These are phyloP conservation scores for Tinamus major DNA, from an alignment of 2,797 vertebrate species.

Conservation along the genomic window DNA sequence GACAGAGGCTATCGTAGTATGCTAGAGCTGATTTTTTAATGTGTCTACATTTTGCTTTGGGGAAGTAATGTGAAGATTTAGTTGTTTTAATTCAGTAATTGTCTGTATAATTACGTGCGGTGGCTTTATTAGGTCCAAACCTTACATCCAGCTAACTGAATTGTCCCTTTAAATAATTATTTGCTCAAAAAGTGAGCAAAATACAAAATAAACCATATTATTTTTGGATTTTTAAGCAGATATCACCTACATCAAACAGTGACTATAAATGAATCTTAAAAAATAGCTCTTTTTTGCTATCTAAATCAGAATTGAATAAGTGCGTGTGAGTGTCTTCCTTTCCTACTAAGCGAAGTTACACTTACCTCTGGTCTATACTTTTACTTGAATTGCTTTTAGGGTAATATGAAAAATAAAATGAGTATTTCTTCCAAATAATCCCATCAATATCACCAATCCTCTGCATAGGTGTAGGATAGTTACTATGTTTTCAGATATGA, in stretches of 20 bases:
- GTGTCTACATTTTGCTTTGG: slow-evolving; percentile 23
- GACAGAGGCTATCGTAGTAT: slow-evolving; percentile 21
- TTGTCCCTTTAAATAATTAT: neutral
- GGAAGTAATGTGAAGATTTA: neutral
- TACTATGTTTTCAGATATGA: neutral
- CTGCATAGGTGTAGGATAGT: rapidly evolving
- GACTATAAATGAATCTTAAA: neutral
- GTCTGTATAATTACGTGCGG: neutral
- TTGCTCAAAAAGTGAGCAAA: neutral
- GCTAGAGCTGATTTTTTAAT: neutral
- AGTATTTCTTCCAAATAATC: neutral
- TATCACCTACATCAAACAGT: neutral
- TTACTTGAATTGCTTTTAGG: neutral
- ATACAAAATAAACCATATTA: neutral
- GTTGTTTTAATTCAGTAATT: neutral
- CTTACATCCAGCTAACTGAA: neutral
- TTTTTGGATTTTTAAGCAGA: neutral
- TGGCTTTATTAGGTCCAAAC: neutral
- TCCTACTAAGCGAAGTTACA: neutral
- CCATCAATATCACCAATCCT: neutral
- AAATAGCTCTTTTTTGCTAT: neutral
- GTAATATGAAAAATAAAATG: neutral
- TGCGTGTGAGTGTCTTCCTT: neutral
- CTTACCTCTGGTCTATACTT: neutral
- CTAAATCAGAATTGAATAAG: neutral